Evolutionary conservation across 2,888 invertebrate genomes (phyloP).

Genomic region (Spialia ferax): DNA sequence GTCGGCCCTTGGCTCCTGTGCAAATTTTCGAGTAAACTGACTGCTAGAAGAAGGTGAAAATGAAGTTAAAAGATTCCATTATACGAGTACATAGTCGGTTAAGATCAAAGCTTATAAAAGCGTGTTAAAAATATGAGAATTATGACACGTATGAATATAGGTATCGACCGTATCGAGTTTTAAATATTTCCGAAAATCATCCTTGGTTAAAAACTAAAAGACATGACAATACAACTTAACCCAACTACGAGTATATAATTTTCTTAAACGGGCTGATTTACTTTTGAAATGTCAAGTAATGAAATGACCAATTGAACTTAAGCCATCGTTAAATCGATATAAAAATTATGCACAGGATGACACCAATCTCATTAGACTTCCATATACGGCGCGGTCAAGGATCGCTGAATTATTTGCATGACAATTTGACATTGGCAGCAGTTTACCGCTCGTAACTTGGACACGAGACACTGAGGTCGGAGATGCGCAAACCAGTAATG

Average conservation of each 20-base stretch:
- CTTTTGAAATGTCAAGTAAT: background rate
- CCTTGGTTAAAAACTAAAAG: background rate
- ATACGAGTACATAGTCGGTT: no score
- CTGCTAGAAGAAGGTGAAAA: no score
- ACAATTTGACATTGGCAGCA: conserved; percentile 22
- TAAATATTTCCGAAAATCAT: background rate
- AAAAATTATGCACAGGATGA: conserved; percentile 22
- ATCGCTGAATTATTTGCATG: conserved; percentile 26
- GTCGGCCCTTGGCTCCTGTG: no score
- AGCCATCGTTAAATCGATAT: conserved; percentile 4
- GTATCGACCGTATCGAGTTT: background rate
- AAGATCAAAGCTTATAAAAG: no score
- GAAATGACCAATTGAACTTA: background rate
- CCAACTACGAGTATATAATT: no score
- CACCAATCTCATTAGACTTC: conserved; percentile 26
- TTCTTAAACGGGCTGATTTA: background rate
- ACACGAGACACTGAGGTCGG: conserved; percentile 22
- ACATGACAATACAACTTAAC: background rate
- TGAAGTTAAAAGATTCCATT: no score
- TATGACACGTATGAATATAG: background rate
- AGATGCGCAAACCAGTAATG: conserved; percentile 47
- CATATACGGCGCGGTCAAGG: conserved; percentile 29
- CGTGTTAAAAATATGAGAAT: no score
- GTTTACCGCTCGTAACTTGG: conserved; percentile 38
- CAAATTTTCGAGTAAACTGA: no score